Evolutionary conservation across 2,888 invertebrate species (phyloP).

Genomic region (Rambutsinella grinnellia): DNA sequence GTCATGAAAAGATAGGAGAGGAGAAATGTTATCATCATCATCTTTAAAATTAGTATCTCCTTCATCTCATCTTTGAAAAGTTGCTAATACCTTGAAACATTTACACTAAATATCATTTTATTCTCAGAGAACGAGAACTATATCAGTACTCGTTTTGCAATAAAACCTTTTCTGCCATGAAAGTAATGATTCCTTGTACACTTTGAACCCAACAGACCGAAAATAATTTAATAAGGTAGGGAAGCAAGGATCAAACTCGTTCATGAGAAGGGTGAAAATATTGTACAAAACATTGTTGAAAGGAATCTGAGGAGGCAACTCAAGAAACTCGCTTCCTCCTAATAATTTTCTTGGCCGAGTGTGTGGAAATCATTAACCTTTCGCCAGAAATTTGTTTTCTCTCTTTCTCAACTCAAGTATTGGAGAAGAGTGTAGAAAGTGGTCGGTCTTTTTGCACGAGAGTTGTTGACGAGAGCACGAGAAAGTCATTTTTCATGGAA

Average conservation of each 20-base stretch:
- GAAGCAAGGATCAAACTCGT: conserved; percentile 34
- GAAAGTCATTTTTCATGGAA: background rate
- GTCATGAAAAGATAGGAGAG: background rate
- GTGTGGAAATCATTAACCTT: conserved; percentile 43
- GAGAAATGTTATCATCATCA: background rate
- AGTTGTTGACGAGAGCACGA: background rate
- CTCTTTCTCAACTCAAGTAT: too few relatives aligned
- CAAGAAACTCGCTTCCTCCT: background rate
- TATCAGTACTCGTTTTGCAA: background rate
- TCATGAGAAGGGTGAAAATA: conserved; percentile 16
- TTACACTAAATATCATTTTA: too few relatives aligned
- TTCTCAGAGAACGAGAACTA: background rate
- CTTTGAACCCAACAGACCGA: conserved; percentile 42
- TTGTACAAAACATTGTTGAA: conserved; percentile 29
- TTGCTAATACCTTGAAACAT: background rate
- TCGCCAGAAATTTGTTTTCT: background rate
- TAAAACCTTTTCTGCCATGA: background rate
- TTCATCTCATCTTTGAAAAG: background rate
- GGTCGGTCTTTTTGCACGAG: background rate
- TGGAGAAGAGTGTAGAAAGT: background rate
- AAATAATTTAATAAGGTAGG: conserved; percentile 45
- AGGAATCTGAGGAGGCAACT: conserved; percentile 10
- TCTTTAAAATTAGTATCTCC: background rate
- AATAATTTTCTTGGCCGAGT: background rate
- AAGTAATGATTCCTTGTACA: conserved; percentile 14